Evolutionary conservation across 2,888 invertebrate species (phyloP).

Genomic region (Heliconius cydno): DNA sequence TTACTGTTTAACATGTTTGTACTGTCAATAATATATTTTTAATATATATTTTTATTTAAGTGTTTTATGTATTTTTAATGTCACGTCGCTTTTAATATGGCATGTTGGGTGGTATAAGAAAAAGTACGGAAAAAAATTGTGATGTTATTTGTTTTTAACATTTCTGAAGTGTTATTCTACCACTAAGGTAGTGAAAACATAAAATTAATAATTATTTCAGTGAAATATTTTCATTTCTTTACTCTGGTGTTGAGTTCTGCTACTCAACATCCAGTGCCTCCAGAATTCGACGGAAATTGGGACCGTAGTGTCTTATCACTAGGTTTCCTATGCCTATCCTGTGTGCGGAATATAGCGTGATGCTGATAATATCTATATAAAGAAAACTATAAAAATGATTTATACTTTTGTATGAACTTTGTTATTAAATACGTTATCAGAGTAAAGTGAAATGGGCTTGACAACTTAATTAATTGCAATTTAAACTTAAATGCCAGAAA

Average conservation of each 20-base stretch:
- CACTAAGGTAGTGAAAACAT: too few relatives aligned
- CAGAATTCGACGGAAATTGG: neutral
- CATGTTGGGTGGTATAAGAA: neutral
- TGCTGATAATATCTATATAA: neutral
- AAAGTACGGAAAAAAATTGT: neutral
- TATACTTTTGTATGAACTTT: neutral
- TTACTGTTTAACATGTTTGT: conserved; percentile 13
- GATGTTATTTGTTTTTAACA: too few relatives aligned
- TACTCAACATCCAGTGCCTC: too few relatives aligned
- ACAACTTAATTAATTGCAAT: neutral
- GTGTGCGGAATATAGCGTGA: neutral
- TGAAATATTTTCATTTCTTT: too few relatives aligned
- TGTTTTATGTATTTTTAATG: conserved; percentile 9
- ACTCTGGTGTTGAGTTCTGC: too few relatives aligned
- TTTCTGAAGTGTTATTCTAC: too few relatives aligned
- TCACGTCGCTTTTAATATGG: neutral
- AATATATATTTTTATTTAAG: neutral
- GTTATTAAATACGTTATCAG: neutral
- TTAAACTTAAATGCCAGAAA: neutral
- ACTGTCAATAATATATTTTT: conserved; percentile 12
- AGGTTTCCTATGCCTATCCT: neutral
- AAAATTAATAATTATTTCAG: too few relatives aligned
- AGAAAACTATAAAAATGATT: neutral
- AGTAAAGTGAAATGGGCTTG: neutral
- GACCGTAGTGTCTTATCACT: neutral